phyloP scores from a whole-genome alignment of 2,797 vertebrate genomes.

The Trematomus bernacchii region DNA sequence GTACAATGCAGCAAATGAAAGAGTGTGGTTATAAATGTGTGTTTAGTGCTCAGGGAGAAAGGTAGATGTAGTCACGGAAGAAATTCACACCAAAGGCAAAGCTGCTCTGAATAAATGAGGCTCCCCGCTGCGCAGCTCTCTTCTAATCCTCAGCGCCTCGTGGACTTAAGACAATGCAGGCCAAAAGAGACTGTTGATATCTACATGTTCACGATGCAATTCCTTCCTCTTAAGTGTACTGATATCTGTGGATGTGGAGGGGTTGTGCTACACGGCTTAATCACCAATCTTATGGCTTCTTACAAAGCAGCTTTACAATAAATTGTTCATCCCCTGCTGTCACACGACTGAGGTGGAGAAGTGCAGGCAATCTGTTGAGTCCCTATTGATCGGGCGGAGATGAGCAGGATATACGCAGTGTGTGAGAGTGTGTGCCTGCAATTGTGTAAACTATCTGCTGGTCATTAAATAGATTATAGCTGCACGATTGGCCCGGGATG shows the following conservation, averaged over 20 bases:
- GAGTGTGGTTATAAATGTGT: background rate
- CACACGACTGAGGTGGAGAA: constrained; percentile 24
- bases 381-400: constrained; percentile 62
- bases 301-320: constrained; percentile 21
- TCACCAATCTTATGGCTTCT: constrained; percentile 25
- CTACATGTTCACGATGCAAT: background rate
- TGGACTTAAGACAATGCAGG: constrained; percentile 31
- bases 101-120: constrained; percentile 28
- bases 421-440: constrained; percentile 18
- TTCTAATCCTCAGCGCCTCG: constrained; percentile 45
- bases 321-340: constrained; percentile 31
- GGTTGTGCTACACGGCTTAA: background rate
- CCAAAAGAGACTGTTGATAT: constrained; percentile 22
- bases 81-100: constrained; percentile 40
- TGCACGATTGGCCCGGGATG: constrained; percentile 16
- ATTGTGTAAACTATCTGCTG: constrained; percentile 45
- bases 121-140: background rate
- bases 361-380: constrained; percentile 41
- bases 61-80: constrained; percentile 34
- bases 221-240: background rate
- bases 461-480: constrained; percentile 55
- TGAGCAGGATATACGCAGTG: constrained; percentile 37
- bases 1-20: background rate
- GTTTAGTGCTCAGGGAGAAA: background rate
- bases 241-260: background rate